These are phyloP conservation scores for Sarcophaga subvicina DNA, from an alignment of 2,888 invertebrate species.

Conservation along the genomic window DNA sequence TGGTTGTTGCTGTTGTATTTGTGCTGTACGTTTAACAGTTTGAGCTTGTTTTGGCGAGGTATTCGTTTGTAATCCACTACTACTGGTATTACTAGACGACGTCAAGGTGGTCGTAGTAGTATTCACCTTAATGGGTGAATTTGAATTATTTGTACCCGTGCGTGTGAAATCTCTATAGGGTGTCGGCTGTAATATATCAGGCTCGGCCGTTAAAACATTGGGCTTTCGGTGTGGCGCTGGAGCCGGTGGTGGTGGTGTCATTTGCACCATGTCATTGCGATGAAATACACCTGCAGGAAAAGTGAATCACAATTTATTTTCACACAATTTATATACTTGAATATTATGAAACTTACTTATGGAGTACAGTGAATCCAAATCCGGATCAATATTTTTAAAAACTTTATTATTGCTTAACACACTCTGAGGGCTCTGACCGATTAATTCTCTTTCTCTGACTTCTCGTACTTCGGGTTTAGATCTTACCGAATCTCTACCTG, in stretches of 20 bases:
- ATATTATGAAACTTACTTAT: slow-evolving; percentile 82
- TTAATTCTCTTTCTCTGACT: slow-evolving; percentile 73
- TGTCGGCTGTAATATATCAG: slow-evolving; percentile 71
- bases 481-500: slow-evolving; percentile 70
- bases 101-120: slow-evolving; percentile 66
- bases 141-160: slow-evolving; percentile 55
- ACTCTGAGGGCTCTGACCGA: slow-evolving; percentile 79
- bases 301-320: neutral
- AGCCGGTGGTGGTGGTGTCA: slow-evolving; percentile 89
- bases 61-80: slow-evolving; percentile 55
- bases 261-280: slow-evolving; percentile 81
- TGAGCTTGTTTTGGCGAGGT: slow-evolving; percentile 69
- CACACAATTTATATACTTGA: neutral
- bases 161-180: slow-evolving; percentile 70
- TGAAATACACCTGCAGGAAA: slow-evolving; percentile 78
- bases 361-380: slow-evolving; percentile 89
- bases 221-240: slow-evolving; percentile 88
- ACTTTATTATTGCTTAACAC: slow-evolving; percentile 80
- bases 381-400: slow-evolving; percentile 83
- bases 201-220: slow-evolving; percentile 73
- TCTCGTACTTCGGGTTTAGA: slow-evolving; percentile 62
- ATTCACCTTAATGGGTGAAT: slow-evolving; percentile 65
- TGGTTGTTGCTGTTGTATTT: slow-evolving; percentile 70
- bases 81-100: slow-evolving; percentile 67
- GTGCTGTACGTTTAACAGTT: slow-evolving; percentile 72